phyloP scores from a whole-genome alignment of 2,888 invertebrate species.

The Monopis laevigella region DNA sequence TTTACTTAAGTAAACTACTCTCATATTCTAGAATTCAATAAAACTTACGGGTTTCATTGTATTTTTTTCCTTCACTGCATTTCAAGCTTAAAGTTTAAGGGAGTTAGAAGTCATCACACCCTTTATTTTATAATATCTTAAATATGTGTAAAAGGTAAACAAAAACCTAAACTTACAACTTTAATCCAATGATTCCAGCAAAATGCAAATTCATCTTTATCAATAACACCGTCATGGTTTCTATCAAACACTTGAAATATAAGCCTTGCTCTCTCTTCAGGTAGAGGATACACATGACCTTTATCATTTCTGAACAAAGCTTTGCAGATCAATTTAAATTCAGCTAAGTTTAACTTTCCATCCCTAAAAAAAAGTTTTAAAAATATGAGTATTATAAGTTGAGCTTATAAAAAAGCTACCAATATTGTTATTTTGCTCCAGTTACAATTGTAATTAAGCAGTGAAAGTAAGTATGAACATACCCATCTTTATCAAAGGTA shows the following conservation, averaged over 20 bases:
- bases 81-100: too few relatives aligned
- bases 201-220: slow-evolving; percentile 83
- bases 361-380: slow-evolving; percentile 70
- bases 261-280: slow-evolving; percentile 75
- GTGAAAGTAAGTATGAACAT: slow-evolving; percentile 38
- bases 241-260: slow-evolving; percentile 85
- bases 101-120: too few relatives aligned
- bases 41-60: too few relatives aligned
- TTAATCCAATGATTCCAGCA: slow-evolving; percentile 95
- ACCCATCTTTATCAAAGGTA: slow-evolving; percentile 91
- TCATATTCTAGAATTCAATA: too few relatives aligned
- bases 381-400: too few relatives aligned
- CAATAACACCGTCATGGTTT: slow-evolving; percentile 79
- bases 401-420: background rate
- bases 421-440: too few relatives aligned
- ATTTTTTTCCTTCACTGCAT: too few relatives aligned
- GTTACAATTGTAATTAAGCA: background rate
- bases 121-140: too few relatives aligned
- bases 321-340: slow-evolving; percentile 84
- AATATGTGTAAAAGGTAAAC: too few relatives aligned
- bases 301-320: slow-evolving; percentile 87
- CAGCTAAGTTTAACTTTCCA: slow-evolving; percentile 77
- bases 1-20: too few relatives aligned
- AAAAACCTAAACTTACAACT: slow-evolving; percentile 68
- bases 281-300: slow-evolving; percentile 83